Evolutionary conservation across 2,888 invertebrate species (phyloP), one percentile per base, ranked within the genome.

Genomic region (Papilio elwesi): DNA sequence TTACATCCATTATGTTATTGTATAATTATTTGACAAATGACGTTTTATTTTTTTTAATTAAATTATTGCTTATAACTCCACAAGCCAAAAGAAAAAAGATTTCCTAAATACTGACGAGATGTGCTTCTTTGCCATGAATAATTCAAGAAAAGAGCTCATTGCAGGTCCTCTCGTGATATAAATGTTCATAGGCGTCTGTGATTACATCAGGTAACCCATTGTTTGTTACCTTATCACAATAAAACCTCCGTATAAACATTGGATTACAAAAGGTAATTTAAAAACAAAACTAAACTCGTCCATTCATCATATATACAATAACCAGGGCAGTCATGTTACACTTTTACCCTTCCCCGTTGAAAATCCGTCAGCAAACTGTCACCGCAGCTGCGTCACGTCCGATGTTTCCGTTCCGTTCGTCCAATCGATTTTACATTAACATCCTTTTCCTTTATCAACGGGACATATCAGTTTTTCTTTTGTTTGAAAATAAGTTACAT

Each of bases 371-470:
- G 65, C 59, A 52, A 51, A 66, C 70, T 52, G 52, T 49, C 67
- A 72, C 64, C 59, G 70, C 65, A 26, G 66, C 68, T 16, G 55
- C 62, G 72, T 71, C 70, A 53, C 76, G 59, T 71, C 75, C 70
- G 13, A 71, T 71, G 53, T 67, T 67, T 43, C 26, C 38, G 13
- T 67, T 43, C 26, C 38, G 13, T 59, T 62, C 52, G 47, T 62
- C 53, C 62, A 26, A 90, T 90, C 89, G 90, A 90, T 90, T 89
- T 90, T 85, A 78, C 90, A 90, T 90, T 89, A 90, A 85, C 83
- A 80, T 82, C 82, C 81, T 83, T 85, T 82, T 55, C 79, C 82
- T 80, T 81, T 82, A 82, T 81, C 82, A 80, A 12, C 55, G 36
- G 11, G 59, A 49, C n/a, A 59, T 49, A 51, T 51, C 59, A 62